Conservation (phyloP, 2,888 invertebrate species). For the Epicampocera succincta region DNA sequence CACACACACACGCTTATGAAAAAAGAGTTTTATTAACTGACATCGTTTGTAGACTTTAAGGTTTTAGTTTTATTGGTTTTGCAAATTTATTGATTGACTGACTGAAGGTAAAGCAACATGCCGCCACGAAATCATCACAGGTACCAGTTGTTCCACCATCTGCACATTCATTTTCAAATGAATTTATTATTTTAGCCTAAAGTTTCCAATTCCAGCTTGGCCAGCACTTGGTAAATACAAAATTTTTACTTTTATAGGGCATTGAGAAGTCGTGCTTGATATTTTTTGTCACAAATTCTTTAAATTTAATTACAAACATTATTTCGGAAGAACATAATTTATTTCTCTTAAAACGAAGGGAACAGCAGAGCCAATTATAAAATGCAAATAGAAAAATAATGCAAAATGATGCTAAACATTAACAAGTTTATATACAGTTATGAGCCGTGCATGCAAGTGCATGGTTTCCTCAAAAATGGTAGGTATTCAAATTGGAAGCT, state of each 20-base stretch:
- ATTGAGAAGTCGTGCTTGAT: neutral
- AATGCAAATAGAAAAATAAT: constrained; percentile 50
- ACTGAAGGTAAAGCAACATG: too few species aligned
- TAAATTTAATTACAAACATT: constrained; percentile 60
- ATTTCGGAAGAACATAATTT: constrained; percentile 20
- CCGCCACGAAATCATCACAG: too few species aligned
- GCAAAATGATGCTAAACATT: constrained; percentile 10
- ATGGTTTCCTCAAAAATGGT: too few species aligned
- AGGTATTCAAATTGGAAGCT: too few species aligned
- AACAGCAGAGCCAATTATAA: constrained; percentile 9
- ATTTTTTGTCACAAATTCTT: constrained; percentile 35
- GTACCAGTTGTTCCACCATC: too few species aligned
- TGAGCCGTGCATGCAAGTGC: neutral
- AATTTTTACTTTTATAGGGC: neutral
- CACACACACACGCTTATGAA: constrained; percentile 31
- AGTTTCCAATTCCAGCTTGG: too few species aligned
- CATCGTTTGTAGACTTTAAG: too few species aligned
- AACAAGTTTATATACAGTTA: neutral
- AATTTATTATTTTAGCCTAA: too few species aligned
- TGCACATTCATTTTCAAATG: too few species aligned
- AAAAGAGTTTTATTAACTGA: constrained; percentile 21
- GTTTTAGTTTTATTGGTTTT: neutral
- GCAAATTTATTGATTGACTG: too few species aligned
- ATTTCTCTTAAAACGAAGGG: neutral
- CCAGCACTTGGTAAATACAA: too few species aligned